Evolutionary conservation across 35 echinoderm and acorn worm genomes (phyloP).

Genomic region (Heliocidaris tuberculata): DNA sequence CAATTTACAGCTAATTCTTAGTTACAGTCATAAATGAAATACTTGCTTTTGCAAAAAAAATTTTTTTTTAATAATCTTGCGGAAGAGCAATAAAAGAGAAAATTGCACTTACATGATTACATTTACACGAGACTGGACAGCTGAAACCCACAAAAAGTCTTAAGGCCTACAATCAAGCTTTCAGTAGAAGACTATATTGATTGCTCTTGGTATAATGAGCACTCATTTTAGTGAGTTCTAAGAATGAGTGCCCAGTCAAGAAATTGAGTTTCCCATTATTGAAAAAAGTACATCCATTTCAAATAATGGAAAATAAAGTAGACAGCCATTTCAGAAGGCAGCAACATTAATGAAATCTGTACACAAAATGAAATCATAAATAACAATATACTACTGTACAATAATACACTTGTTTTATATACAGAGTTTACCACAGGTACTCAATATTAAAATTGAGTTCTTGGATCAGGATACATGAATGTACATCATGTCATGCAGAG

Average conservation of each 20-base stretch:
- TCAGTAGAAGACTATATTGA: no score
- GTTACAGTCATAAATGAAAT: no score
- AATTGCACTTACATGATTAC: neutral
- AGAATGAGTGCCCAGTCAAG: no score
- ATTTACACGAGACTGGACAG: no score
- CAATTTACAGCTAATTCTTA: no score
- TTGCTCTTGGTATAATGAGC: no score
- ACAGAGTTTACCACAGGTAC: neutral
- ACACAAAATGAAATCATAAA: neutral
- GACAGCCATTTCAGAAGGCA: neutral
- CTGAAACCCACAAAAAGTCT: neutral
- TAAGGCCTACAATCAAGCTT: neutral
- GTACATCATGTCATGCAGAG: neutral
- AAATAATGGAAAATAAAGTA: neutral
- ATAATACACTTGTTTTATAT: conserved; percentile 15
- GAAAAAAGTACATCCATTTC: neutral
- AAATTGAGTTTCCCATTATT: no score
- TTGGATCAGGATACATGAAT: neutral
- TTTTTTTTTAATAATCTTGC: neutral
- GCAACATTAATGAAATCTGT: neutral
- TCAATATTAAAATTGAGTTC: neutral
- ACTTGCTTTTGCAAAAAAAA: no score
- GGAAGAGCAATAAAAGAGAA: neutral
- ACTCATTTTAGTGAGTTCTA: no score
- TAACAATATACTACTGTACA: neutral